Evolutionary conservation across 2,888 invertebrate species (phyloP), one percentile per base, ranked within the genome.

Genomic region (Oithona nana): DNA sequence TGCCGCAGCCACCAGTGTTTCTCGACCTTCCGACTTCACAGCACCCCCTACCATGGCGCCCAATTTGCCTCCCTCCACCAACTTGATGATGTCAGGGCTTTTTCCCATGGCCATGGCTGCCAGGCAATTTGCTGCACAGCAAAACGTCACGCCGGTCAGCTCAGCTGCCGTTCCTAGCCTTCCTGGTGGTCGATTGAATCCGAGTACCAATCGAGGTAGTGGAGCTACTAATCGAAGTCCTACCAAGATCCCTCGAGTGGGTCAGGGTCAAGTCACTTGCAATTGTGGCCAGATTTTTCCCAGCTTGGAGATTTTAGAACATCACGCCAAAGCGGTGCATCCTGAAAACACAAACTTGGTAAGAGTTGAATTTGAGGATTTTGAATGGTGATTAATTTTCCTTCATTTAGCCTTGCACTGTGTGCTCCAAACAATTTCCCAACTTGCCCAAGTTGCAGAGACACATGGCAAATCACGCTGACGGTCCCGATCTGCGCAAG

Each of bases 401-500:
- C 8, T 49, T 4, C 49, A 57, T 62, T 68, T 82, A 92, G 90
- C 84, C 86, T 57, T 95, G 95, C 79, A 88, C 88, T 76, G 86
- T 92, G 70, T 95, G 95, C 80, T 86, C 88, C 77, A 95, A 95
- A 78, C 88, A 88, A 68, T 95, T 95, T 75, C 90, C 92, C 68
- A 95, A 95, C 77, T 92, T 95, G 64, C 94, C 95, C 77, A 84
- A 95, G 68, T 81, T 95, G 67, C 94, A 95, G 75, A 84, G 95
- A 68, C 95, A 95, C 79, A 93, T 94, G 93, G 92, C 95, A 75
- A 93, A 93, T 73, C 95, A 95, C 76, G 90, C 94, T 73, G 94
- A 95, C 75, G 90, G 90, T 72, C 89, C 88, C 39, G 81, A 86
- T 65, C 80, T 97, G 67, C 82, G 98, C 70, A 98, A 98, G 77